Evolutionary conservation across 2,888 invertebrate genomes (phyloP).

Genomic region (Acanthoscelides obtectus): DNA sequence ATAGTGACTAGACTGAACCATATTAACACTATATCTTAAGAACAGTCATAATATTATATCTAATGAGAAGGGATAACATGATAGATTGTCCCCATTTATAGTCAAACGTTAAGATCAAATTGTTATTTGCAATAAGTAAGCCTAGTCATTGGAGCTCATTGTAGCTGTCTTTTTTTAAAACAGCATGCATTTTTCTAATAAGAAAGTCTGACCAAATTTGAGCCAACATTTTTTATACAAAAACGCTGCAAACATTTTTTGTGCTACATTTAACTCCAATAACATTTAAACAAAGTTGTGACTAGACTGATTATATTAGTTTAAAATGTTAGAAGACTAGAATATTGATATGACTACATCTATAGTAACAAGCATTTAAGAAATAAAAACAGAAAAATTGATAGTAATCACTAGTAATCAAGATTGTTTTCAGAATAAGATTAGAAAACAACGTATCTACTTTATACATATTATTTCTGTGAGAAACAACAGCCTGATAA

Average conservation of each 20-base stretch:
- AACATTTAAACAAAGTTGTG: neutral
- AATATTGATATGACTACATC: neutral
- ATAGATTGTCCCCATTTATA: slow-evolving; percentile 48
- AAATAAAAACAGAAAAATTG: neutral
- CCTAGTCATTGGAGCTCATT: slow-evolving; percentile 16
- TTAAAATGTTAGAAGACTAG: neutral
- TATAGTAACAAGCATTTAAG: neutral
- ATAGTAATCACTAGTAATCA: neutral
- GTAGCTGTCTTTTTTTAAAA: slow-evolving; percentile 6
- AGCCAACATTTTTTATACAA: neutral
- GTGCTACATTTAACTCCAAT: neutral
- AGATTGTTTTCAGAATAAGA: neutral
- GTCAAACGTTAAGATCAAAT: slow-evolving; percentile 43
- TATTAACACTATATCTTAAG: slow-evolving; percentile 25
- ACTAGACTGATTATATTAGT: neutral
- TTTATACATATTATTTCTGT: neutral
- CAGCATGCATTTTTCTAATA: slow-evolving; percentile 1
- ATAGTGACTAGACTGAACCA: slow-evolving; percentile 1
- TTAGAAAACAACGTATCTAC: neutral
- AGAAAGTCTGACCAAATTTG: neutral
- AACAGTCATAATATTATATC: slow-evolving; percentile 34
- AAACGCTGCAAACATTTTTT: neutral
- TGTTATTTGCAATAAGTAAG: slow-evolving; percentile 32
- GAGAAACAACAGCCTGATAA: neutral
- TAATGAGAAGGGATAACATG: slow-evolving; percentile 42